Percentiles rank a stretch among this genome's conserved stretches.
Evolutionary conservation across 2,113 vertebrate genomes (phyloP).

Genomic region (Scolopax mira): DNA sequence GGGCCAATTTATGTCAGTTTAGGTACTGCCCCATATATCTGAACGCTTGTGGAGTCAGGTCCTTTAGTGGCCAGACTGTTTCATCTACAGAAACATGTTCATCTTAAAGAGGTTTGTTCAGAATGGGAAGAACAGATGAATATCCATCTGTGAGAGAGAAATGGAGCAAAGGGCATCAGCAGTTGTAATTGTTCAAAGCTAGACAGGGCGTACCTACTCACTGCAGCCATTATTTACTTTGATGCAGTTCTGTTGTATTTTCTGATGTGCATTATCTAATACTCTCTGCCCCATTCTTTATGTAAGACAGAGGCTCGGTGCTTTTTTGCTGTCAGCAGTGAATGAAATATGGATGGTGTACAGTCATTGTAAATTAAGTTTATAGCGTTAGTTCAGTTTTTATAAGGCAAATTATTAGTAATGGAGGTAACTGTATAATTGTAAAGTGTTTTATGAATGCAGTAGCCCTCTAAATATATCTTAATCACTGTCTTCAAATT

Average conservation of each 20-base stretch:
- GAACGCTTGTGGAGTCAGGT: background rate
- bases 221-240: background rate
- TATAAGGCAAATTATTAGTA: constrained; percentile 39
- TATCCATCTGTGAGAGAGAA: background rate
- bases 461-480: background rate
- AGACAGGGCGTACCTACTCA: background rate
- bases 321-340: background rate
- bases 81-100: background rate
- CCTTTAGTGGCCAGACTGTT: background rate
- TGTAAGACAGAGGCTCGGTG: constrained; percentile 6
- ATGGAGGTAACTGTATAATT: constrained; percentile 21
- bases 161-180: background rate
- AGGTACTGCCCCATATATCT: background rate
- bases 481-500: constrained; percentile 40
- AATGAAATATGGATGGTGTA: background rate
- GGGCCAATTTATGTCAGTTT: background rate
- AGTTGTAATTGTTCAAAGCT: background rate
- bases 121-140: background rate
- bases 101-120: background rate
- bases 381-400: constrained; percentile 41
- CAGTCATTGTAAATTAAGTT: constrained; percentile 49
- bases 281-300: background rate
- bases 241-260: background rate
- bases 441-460: constrained; percentile 22
- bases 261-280: background rate